Base-by-base conservation (phyloP, 2,113 vertebrate species). In the Illadopsis cleaveri region DNA sequence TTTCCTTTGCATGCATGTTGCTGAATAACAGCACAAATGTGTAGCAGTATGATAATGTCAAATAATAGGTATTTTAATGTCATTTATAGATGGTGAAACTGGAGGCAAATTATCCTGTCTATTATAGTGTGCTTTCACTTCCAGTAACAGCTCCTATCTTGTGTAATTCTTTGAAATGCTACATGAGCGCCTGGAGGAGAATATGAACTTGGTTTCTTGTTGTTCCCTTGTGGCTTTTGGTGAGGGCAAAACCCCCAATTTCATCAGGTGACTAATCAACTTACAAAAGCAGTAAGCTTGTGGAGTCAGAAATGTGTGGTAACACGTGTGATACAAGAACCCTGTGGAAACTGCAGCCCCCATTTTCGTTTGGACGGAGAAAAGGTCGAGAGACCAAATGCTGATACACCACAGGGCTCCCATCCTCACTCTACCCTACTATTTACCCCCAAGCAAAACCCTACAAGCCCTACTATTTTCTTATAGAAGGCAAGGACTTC, bases 111-210 rank as follows among this genome's bases (percentile, higher is more conserved):
- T 61, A 60, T 81, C 65, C 60, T 2, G 2, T 40, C 45, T 73
- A 2, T 57, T 61, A 35, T 20, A 61, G 51, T 25, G 27, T 85
- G 53, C 54, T 57, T 96, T 94, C 50, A 51, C 27, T 82, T 86
- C 61, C 75, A 76, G n/a, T 85, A 82, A 93, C 40, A 84, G 65
- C n/a, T 73, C 37, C 45, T 64, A 8, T 66, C n/a, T 56, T 69
- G 18, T 64, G 48, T 68, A 86, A 89, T 91, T 89, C 57, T 89
- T 85, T 76, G 45, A 95, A 79, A 71, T 75, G 12, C 58, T 73
- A 61, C 1, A 2, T 76, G 58, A 87, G 16, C 35, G 85, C 37
- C 81, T 93, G 62, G 40, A 64, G 77, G 37, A 85, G 45, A 84
- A 23, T 60, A 45, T 42, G 31, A 87, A 53, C 31, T 69, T 70